These are phyloP conservation scores for Alloscopus bannaensis DNA, from an alignment of 2,888 invertebrate species.

Conservation along the genomic window DNA sequence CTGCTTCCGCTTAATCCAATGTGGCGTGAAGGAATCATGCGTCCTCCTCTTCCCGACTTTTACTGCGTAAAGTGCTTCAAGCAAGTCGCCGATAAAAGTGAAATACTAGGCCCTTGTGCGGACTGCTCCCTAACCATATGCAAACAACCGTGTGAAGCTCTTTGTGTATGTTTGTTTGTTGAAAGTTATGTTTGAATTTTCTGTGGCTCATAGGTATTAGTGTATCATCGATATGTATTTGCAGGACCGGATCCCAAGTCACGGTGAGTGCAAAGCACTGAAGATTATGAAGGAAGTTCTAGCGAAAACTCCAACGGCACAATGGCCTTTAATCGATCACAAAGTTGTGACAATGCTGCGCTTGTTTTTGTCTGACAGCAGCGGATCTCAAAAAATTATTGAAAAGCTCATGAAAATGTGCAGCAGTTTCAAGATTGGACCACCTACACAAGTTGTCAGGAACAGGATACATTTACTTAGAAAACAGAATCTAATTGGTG, in stretches of 20 bases:
- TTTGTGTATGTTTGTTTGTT: not conserved
- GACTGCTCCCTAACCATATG: too few relatives aligned
- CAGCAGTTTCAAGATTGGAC: not conserved
- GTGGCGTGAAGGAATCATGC: too few relatives aligned
- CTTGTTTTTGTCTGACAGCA: not conserved
- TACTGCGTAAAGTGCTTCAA: slow-evolving; percentile 22
- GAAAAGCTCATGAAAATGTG: not conserved
- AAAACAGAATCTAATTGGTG: not conserved
- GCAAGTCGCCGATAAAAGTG: too few relatives aligned
- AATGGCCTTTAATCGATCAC: too few relatives aligned
- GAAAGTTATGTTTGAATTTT: too few relatives aligned
- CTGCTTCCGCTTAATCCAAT: not conserved
- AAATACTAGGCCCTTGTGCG: not conserved
- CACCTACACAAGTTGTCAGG: not conserved
- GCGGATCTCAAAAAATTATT: not conserved
- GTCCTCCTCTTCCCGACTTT: not conserved
- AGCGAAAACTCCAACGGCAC: too few relatives aligned
- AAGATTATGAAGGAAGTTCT: too few relatives aligned
- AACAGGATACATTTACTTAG: not conserved
- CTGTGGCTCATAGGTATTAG: not conserved
- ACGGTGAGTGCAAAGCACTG: too few relatives aligned
- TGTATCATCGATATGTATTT: not conserved
- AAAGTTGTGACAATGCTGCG: not conserved
- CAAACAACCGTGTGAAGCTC: too few relatives aligned
- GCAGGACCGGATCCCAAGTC: not conserved